phyloP scores from a whole-genome alignment of 2,797 vertebrate genomes.

The Sebastes iracundus region DNA sequence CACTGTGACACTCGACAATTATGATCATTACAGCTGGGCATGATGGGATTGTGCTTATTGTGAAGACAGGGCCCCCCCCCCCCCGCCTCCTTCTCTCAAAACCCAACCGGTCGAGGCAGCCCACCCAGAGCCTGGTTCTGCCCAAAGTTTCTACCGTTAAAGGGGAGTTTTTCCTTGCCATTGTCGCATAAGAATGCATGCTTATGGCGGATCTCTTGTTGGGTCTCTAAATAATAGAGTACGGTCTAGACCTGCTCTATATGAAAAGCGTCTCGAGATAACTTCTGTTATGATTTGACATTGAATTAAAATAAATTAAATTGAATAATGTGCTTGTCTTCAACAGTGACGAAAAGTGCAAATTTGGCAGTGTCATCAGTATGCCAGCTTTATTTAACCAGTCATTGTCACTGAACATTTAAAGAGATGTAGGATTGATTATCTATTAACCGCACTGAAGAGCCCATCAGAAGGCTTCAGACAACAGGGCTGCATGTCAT shows the following conservation, averaged over 20 bases:
- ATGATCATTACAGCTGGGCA: not conserved
- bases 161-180: too few relatives aligned
- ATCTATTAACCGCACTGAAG: constrained; percentile 25
- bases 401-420: constrained; percentile 28
- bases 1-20: not conserved
- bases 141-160: too few relatives aligned
- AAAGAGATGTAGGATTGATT: constrained; percentile 55
- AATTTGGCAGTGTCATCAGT: not conserved
- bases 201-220: too few relatives aligned
- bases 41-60: not conserved
- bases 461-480: constrained; percentile 29
- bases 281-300: too few relatives aligned
- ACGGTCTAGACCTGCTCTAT: too few relatives aligned
- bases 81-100: too few relatives aligned
- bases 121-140: too few relatives aligned
- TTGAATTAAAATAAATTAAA: too few relatives aligned
- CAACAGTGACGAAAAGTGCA: not conserved
- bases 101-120: not conserved
- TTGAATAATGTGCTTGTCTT: not conserved
- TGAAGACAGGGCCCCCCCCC: not conserved
- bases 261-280: too few relatives aligned
- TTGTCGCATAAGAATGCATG: too few relatives aligned
- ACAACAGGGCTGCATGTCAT: constrained; percentile 26
- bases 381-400: constrained; percentile 13
- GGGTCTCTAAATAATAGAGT: too few relatives aligned